Evolutionary conservation across 2,797 vertebrate genomes (phyloP), one percentile per base, ranked within the genome.

Genomic region (Poeciliopsis turneri): DNA sequence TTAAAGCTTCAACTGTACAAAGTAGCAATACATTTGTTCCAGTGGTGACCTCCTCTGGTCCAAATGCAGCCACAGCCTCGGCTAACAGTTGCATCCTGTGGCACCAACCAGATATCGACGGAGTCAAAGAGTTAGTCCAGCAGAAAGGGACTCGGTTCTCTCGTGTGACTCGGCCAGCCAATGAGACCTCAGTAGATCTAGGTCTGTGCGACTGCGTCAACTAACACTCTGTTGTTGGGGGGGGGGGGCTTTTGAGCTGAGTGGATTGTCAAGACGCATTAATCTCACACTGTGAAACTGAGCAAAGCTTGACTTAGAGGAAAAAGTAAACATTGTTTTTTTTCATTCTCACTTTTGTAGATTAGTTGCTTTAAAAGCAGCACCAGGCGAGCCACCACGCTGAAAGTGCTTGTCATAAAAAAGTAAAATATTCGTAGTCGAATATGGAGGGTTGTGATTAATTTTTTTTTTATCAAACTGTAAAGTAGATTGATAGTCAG

Each of bases 191-290:
- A 76, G 92, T 90, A 90, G 86, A 93, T 93, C 92, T 92, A 87
- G 92, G 92, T 92, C 91, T 92, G 87, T 90, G 84, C 90, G 88
- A 83, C 93, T 89, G 92, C 85, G 89, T 92, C 89, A 86, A 81
- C 93, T 94, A 94, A 93, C 90, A 78, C 90, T 84, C 92, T 95
- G 95, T 95, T 95, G 94, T 95, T 94, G 90, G 90, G 90, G 92
- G 92, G 36, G 33, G 33, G 33, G 33, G 33, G 33, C 91, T 88
- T 93, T 90, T 87, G 91, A 93, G 90, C 87, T 76, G 87, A 92
- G 82, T 94, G 86, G 84, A 93, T 94, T 92, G 92, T 93, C 92
- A 88, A 87, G 77, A 91, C 86, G 90, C 86, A 90, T 94, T 90
- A 92, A 87, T 91, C 80, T 94, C 92, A 88, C 82, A 20, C 83